These are phyloP conservation scores for Orchestia grillus DNA, from an alignment of 1,140 invertebrate genomes.

Conservation along the genomic window DNA sequence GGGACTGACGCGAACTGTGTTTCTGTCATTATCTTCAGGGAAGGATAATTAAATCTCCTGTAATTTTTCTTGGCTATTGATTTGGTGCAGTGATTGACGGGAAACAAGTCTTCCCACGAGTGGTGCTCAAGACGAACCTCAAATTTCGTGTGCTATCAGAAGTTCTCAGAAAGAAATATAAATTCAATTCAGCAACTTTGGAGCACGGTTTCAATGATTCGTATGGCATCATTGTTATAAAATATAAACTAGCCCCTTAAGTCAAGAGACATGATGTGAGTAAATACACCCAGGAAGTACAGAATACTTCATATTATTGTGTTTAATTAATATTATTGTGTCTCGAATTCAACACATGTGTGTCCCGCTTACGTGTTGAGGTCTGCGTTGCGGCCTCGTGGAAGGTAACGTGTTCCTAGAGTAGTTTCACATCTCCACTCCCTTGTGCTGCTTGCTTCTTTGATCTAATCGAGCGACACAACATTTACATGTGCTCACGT, in stretches of 20 bases:
- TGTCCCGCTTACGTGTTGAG: neutral
- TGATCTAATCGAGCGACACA: neutral
- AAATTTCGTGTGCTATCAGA: neutral
- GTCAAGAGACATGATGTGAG: neutral
- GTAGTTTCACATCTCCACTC: neutral
- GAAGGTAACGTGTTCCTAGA: neutral
- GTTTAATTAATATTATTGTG: neutral
- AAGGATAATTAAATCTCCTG: neutral
- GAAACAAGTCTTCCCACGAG: neutral
- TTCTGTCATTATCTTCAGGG: too few species aligned
- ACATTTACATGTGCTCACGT: neutral
- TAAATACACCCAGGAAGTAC: neutral
- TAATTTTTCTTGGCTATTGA: neutral
- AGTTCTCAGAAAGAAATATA: neutral
- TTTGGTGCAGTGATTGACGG: neutral
- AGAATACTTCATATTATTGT: neutral
- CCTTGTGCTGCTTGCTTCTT: neutral
- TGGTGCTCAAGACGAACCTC: neutral
- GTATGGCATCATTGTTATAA: neutral
- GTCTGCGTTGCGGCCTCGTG: neutral
- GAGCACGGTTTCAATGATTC: neutral
- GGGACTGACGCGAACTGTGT: neutral
- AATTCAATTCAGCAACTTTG: neutral
- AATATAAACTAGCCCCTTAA: neutral
- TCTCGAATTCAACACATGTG: too few species aligned